These are phyloP conservation scores for Sebastes hopkinsi DNA, from an alignment of 2,797 vertebrate species.

Conservation along the genomic window DNA sequence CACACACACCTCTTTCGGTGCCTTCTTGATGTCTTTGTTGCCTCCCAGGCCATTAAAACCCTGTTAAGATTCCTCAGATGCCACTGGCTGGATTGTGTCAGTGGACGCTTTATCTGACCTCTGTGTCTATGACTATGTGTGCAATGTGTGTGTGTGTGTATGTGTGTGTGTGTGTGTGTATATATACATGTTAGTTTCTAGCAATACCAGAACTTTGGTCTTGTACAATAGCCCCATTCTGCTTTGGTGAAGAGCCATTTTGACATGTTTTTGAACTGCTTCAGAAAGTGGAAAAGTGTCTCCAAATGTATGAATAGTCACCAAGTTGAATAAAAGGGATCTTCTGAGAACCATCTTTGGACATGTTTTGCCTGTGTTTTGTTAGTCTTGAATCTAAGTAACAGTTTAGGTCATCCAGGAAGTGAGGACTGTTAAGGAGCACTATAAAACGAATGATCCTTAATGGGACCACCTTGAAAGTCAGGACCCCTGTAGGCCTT, in stretches of 20 bases:
- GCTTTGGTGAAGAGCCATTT: background rate
- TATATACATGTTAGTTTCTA: background rate
- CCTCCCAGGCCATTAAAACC: conserved; percentile 50
- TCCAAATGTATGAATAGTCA: background rate
- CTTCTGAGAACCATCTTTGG: conserved; percentile 16
- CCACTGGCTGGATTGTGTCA: conserved; percentile 36
- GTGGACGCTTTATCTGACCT: conserved; percentile 13
- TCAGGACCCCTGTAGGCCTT: conserved; percentile 15
- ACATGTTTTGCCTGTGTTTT: conserved; percentile 17
- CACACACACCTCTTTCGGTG: background rate
- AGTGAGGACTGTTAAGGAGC: conserved; percentile 55
- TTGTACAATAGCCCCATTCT: background rate
- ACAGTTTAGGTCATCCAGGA: conserved; percentile 58
- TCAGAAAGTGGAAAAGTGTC: background rate
- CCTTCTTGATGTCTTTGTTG: conserved; percentile 64
- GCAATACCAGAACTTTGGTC: background rate
- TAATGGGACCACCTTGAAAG: conserved; percentile 74
- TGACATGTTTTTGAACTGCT: background rate
- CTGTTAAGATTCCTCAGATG: conserved; percentile 67
- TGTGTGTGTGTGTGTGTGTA: background rate
- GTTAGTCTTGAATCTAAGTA: conserved; percentile 29
- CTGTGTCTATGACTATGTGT: background rate
- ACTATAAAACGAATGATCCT: conserved; percentile 69
- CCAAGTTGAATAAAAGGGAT: background rate
- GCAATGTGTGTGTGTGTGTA: background rate